Conservation (phyloP, 2,113 vertebrate species). For the Platycercus adscitus region DNA sequence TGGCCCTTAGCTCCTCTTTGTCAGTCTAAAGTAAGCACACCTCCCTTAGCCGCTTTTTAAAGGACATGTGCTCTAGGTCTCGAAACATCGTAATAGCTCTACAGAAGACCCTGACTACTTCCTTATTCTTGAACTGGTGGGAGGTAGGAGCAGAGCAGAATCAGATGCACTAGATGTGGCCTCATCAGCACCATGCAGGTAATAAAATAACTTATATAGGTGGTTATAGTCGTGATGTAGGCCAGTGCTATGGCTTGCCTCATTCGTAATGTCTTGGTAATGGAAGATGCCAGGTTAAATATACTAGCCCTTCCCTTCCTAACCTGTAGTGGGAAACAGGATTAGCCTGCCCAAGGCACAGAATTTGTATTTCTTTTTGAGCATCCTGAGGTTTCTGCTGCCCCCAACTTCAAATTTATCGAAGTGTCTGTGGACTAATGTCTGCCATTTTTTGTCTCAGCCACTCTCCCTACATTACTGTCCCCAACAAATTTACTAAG, state of each 20-base stretch:
- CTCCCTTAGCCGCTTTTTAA: neutral
- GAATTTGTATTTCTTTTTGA: neutral
- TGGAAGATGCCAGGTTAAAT: neutral
- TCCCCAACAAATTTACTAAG: neutral
- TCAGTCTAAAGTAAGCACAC: neutral
- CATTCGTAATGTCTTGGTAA: neutral
- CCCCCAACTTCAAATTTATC: neutral
- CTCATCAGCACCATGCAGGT: neutral
- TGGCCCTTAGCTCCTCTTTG: neutral
- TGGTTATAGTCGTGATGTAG: neutral
- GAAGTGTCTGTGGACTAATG: neutral
- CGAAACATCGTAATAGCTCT: neutral
- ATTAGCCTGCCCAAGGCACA: neutral
- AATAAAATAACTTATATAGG: neutral
- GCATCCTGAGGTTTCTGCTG: neutral
- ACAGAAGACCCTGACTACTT: neutral
- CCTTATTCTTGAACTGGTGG: neutral
- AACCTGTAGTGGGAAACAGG: neutral
- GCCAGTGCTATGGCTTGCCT: neutral
- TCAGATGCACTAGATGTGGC: neutral
- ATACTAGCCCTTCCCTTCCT: neutral
- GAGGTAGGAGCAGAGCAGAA: neutral
- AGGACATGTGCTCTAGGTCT: neutral
- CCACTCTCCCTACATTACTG: accelerated
- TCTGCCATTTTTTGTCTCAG: neutral